Conservation (phyloP, 2,888 invertebrate species). For the Cephus pygmeus region DNA sequence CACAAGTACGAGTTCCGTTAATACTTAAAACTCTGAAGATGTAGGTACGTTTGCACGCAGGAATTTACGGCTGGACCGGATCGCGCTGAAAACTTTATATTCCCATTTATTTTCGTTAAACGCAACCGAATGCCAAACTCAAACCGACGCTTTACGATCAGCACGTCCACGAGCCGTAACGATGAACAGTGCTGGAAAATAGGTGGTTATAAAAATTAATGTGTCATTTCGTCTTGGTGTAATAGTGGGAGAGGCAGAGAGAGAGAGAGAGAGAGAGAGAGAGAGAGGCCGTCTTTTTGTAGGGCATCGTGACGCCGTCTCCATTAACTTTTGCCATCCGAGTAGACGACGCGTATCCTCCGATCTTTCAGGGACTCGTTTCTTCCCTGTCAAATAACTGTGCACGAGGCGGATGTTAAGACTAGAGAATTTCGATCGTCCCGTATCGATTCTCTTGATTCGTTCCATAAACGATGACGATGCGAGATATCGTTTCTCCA, state of each 20-base stretch:
- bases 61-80: neutral
- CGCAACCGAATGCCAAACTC: slow-evolving; percentile 20
- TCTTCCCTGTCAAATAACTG: neutral
- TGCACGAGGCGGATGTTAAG: neutral
- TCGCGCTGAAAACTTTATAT: slow-evolving; percentile 52
- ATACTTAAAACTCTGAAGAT: slow-evolving; percentile 16
- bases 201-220: slow-evolving; percentile 22
- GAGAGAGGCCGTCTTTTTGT: neutral
- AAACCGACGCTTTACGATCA: slow-evolving; percentile 37
- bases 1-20: neutral
- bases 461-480: neutral
- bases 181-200: slow-evolving; percentile 12
- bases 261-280: no score
- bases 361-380: neutral
- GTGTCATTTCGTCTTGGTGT: slow-evolving; percentile 13
- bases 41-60: neutral
- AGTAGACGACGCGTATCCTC: neutral
- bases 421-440: neutral
- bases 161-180: slow-evolving; percentile 21
- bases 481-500: neutral
- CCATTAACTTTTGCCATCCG: neutral
- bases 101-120: slow-evolving; percentile 54
- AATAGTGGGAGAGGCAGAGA: neutral
- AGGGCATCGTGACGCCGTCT: neutral
- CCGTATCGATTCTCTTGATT: neutral